Evolutionary conservation across 1,140 invertebrate genomes (phyloP).

Genomic region (Danaus melanippus): DNA sequence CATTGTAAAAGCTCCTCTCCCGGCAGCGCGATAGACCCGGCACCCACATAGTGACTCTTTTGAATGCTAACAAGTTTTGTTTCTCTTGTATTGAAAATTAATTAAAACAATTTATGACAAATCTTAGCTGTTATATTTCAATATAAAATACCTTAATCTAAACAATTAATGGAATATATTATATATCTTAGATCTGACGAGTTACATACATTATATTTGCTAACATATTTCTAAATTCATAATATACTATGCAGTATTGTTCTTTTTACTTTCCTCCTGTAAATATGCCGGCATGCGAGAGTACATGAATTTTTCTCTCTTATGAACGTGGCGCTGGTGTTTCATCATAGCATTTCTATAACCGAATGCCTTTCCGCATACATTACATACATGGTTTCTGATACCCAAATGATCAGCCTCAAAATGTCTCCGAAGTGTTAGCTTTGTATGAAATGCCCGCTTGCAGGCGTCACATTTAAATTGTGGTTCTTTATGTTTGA

Average conservation of each 20-base stretch:
- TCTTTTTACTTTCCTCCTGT: slow-evolving; percentile 28
- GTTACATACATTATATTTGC: too few species aligned
- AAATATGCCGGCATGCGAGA: slow-evolving; percentile 49
- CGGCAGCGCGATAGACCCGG: too few species aligned
- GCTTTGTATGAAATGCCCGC: slow-evolving; percentile 50
- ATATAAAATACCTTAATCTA: too few species aligned
- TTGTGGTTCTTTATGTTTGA: slow-evolving; percentile 55
- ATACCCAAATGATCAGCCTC: slow-evolving; percentile 69
- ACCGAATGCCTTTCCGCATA: slow-evolving; percentile 71
- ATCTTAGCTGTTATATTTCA: too few species aligned
- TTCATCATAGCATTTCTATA: slow-evolving; percentile 70
- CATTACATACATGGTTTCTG: slow-evolving; percentile 66
- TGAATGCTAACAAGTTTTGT: too few species aligned
- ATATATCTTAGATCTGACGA: too few species aligned
- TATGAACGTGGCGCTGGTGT: slow-evolving; percentile 67
- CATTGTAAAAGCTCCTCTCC: too few species aligned
- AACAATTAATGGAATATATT: too few species aligned
- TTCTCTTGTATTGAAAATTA: too few species aligned
- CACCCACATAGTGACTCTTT: too few species aligned
- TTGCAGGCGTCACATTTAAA: slow-evolving; percentile 56
- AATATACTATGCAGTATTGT: neutral
- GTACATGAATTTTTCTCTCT: slow-evolving; percentile 51
- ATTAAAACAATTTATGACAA: too few species aligned
- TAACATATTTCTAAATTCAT: too few species aligned
- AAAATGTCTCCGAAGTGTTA: slow-evolving; percentile 46